Base-by-base conservation (phyloP, 2,113 vertebrate species). In the Brachyhypopomus occidentalis region DNA sequence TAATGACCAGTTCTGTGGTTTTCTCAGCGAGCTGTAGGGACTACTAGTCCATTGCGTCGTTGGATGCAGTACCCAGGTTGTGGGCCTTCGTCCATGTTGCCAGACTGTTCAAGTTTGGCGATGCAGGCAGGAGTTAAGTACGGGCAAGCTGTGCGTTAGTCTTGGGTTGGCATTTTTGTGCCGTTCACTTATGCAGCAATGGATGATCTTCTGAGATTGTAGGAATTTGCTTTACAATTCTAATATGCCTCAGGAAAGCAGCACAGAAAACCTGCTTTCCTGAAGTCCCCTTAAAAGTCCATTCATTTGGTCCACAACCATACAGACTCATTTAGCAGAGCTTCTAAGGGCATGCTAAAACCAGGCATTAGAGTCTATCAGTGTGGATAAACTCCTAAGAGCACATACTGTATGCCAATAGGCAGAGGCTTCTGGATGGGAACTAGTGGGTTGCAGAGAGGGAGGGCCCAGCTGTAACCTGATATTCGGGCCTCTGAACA, bases 401-500 rank as follows among this genome's bases (percentile, higher is more conserved):
- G n/a, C 6, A 11, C n/a, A 17, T 7, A 22, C 11, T 1, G 19
- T 55, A n/a, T 78, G 77, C 20, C 14, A n/a, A 36, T 56, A 45
- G 41, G 41, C 70, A 38, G 70, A 27, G 34, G 17, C 7, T 52
- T 78, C 9, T 69, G 27, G 25, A 69, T 17, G 12, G 5, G 12
- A 56, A 5, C 48, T 59, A 2, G 48, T 34, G 52, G 6, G 25
- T 78, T 63, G 59, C 41, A 4, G 19, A 8, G 4, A 9, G 19
- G 25, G 58, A n/a, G 38, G 41, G 59, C 78, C 22, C 12, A 17
- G 19, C 30, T 22, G 78, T 52, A 73, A 80, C 16, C 58, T 19
- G 78, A 80, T 38, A 55, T 23, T 64, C 23, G 23, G 23, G 27
- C 70, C 17, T 48, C 70, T 73, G 41, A 80, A 52, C 16, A 3